A percentile compares a stretch with the other conserved stretches of the same genome.
These are phyloP conservation scores for Ciconia stormi DNA, from an alignment of 2,113 vertebrate genomes.

Conservation along the genomic window DNA sequence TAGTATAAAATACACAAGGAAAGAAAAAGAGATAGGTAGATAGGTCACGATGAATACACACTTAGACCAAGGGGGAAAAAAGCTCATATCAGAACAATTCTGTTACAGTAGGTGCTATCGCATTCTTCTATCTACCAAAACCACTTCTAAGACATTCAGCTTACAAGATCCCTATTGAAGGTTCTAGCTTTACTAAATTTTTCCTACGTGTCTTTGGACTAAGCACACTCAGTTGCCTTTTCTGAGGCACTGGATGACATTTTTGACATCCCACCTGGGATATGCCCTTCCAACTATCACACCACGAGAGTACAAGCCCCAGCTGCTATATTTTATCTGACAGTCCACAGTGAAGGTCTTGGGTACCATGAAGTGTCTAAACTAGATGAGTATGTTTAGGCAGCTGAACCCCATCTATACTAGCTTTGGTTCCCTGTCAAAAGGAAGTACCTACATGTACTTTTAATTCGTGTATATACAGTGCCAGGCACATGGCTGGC, in stretches of 20 bases:
- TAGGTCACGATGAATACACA: neutral
- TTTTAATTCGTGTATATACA: neutral
- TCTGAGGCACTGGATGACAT: neutral
- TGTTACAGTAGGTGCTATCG: neutral
- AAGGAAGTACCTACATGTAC: neutral
- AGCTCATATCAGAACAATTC: neutral
- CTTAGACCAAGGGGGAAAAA: neutral
- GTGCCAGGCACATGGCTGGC: neutral
- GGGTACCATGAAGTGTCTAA: neutral
- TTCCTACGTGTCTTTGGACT: neutral
- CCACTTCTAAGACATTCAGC: neutral
- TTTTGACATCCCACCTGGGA: neutral
- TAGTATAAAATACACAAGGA: neutral
- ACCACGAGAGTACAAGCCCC: neutral
- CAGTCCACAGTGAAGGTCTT: neutral
- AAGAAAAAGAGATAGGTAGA: neutral
- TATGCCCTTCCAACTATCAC: neutral
- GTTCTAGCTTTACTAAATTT: neutral
- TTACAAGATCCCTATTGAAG: neutral
- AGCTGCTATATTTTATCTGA: neutral
- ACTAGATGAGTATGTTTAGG: neutral
- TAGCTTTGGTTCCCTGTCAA: neutral
- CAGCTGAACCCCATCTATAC: neutral
- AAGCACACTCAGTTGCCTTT: neutral
- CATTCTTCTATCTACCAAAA: neutral